Percentiles rank a stretch among this genome's conserved stretches.
These are phyloP conservation scores for Caranx ignobilis DNA, from an alignment of 2,113 vertebrate genomes.

Conservation along the genomic window DNA sequence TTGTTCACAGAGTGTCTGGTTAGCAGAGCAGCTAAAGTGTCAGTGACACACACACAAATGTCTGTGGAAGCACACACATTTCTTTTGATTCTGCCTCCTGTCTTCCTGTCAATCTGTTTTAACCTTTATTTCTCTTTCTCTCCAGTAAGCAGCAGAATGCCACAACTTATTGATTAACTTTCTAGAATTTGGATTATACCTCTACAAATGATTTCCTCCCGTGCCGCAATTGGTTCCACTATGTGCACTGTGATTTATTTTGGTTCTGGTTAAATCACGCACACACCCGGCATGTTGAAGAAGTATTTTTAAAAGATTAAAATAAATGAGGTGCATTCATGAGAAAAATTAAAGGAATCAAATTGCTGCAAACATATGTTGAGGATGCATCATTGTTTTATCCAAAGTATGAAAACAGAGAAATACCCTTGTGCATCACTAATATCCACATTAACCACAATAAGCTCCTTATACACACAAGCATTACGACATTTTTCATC, in stretches of 20 bases:
- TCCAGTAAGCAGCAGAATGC: conserved; percentile 33
- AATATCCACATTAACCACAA: neutral
- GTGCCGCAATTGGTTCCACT: conserved; percentile 10
- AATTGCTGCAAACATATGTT: neutral
- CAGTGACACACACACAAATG: conserved; percentile 16
- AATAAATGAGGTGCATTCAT: conserved; percentile 1
- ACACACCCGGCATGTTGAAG: neutral
- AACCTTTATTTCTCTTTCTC: conserved; percentile 57
- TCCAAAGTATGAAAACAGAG: conserved; percentile 13
- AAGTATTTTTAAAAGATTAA: neutral
- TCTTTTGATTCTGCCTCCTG: conserved; percentile 23
- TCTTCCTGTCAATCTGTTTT: conserved; percentile 51
- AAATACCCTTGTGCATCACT: conserved; percentile 18
- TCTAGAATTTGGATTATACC: conserved; percentile 36
- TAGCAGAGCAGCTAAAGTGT: conserved; percentile 48
- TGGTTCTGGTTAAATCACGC: neutral
- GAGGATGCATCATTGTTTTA: conserved; percentile 28
- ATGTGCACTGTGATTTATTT: neutral
- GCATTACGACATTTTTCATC: neutral
- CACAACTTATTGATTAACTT: conserved; percentile 56
- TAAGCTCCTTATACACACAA: neutral
- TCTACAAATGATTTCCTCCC: neutral
- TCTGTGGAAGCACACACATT: neutral
- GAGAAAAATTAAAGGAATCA: neutral
- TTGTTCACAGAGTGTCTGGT: conserved; percentile 56